Percentiles rank a stretch among this genome's conserved stretches.
These are phyloP conservation scores for Lophotriccus pileatus DNA, from an alignment of 2,797 vertebrate species.

Conservation along the genomic window DNA sequence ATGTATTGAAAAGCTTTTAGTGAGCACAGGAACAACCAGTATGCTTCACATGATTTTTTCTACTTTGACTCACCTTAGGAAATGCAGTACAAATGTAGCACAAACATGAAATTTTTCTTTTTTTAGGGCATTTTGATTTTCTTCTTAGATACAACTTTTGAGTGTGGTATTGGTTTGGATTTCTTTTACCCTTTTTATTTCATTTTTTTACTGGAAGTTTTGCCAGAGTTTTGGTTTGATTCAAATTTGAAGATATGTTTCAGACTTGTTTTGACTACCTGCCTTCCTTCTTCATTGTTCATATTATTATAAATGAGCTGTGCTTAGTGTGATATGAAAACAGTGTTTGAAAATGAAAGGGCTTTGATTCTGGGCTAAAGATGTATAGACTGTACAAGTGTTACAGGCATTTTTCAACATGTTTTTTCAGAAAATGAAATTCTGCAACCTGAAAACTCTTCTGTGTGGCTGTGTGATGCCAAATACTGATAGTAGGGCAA, in stretches of 20 bases:
- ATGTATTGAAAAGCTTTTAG: neutral
- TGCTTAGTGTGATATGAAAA: neutral
- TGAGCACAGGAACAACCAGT: neutral
- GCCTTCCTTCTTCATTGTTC: neutral
- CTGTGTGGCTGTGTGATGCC: neutral
- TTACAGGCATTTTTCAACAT: neutral
- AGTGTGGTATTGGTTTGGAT: neutral
- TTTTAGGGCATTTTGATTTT: accelerated
- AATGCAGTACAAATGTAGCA: neutral
- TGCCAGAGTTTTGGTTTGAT: neutral
- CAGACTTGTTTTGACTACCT: neutral
- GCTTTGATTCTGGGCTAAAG: neutral
- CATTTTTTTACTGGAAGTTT: neutral
- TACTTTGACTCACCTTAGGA: neutral
- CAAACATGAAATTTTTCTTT: neutral
- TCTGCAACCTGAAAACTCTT: neutral
- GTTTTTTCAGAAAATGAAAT: neutral
- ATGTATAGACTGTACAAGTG: neutral
- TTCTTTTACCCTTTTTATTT: neutral
- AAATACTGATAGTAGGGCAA: neutral
- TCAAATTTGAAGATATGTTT: neutral
- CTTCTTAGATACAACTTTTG: neutral
- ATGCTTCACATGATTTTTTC: neutral
- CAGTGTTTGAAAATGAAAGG: neutral
- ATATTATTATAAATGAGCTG: neutral